Evolutionary conservation across 1,140 invertebrate species (phyloP).

Genomic region (Onthophagus taurus): DNA sequence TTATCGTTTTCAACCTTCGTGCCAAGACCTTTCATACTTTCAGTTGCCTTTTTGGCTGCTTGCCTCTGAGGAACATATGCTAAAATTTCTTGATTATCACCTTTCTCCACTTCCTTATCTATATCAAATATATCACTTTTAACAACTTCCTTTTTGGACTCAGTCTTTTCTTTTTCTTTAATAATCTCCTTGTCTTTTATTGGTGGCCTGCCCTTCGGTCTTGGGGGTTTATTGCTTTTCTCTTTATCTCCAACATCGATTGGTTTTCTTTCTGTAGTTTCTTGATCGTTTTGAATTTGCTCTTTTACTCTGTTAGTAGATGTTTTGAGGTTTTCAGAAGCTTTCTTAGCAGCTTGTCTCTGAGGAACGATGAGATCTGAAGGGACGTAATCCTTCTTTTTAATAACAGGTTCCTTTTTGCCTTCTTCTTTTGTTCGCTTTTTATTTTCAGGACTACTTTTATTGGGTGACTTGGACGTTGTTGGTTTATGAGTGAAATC

Average conservation of each 20-base stretch:
- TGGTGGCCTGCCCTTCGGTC: conserved; percentile 25
- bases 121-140: conserved; percentile 50
- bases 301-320: conserved; percentile 35
- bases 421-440: conserved; percentile 37
- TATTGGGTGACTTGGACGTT: conserved; percentile 28
- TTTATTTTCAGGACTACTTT: conserved; percentile 32
- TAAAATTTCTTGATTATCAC: conserved; percentile 55
- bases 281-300: conserved; percentile 30
- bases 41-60: conserved; percentile 83
- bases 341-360: conserved; percentile 81
- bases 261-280: conserved; percentile 37
- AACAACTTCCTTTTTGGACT: conserved; percentile 23
- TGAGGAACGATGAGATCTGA: conserved; percentile 83
- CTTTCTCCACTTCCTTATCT: conserved; percentile 50
- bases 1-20: conserved; percentile 30
- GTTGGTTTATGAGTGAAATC: conserved; percentile 51
- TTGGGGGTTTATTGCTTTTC: conserved; percentile 34
- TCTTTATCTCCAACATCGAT: conserved; percentile 28
- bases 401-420: conserved; percentile 31
- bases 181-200: conserved; percentile 17
- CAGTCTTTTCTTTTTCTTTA: conserved; percentile 19
- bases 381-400: conserved; percentile 44
- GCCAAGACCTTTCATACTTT: conserved; percentile 73
- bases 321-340: conserved; percentile 73
- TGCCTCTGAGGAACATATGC: conserved; percentile 81